Evolutionary conservation across 2,797 vertebrate species (phyloP), one percentile per base, ranked within the genome.

Genomic region (Enteromius trimaculatus): DNA sequence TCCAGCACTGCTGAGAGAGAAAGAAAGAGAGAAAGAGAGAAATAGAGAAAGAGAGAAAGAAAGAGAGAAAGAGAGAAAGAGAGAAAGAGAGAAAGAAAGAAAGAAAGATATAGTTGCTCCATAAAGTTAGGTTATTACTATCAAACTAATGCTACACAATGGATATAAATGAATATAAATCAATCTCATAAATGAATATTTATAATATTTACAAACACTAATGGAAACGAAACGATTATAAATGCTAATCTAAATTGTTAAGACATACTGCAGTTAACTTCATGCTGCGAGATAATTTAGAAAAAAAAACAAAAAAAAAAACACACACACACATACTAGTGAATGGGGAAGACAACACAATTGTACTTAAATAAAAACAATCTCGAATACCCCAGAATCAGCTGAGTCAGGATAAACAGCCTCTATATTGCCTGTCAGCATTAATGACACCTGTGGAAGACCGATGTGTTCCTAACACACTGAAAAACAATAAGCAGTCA

Each of bases 371-470:
- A 6, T 4, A 34, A 72, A 74, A 53, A 29, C 29, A 53, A 51
- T 34, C 4, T 51, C 0, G 2, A 11, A 10, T 31, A 4, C 2
- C 70, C 16, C 13, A 51, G 17, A 74, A 74, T 53, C 0, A 10
- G 17, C 5, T 21, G 29, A 53, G 47, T 74, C 47, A 53, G 47
- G 44, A 71, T 19, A 49, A 71, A 72, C 42, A 79, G n/a, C 3
- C n/a, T 64, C 31, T 34, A 31, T 64, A 29, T 34, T 13, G 3
- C 3, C 42, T 47, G 51, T 72, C 55, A 72, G 39, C n/a, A n/a
- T 10, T 44, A 66, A 64, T 74, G 77, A 34, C 19, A 72, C 16
- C 44, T 49, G 21, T 29, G 26, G 66, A 69, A 42, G 68, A 70
- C 39, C 16, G 39, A 44, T 34, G 29, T 37, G 31, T 34, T 19